phyloP scores from a whole-genome alignment of 2,113 vertebrate species.

The Menidia beryllina region DNA sequence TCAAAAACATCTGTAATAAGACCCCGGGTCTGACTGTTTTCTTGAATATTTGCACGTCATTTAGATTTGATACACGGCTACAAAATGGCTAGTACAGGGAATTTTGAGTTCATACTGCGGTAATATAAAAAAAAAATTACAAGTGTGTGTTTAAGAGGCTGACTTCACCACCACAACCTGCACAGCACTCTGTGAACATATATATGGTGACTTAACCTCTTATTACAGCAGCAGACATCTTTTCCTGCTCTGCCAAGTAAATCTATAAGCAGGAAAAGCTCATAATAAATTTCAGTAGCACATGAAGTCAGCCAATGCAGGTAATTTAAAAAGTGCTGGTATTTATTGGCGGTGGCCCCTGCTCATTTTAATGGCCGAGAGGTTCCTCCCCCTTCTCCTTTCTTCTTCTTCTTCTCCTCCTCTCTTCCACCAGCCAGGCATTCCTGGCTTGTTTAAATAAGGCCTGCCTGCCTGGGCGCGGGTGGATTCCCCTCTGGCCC shows the following conservation, averaged over 20 bases:
- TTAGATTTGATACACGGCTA: too few relatives aligned
- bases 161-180: slow-evolving; percentile 13
- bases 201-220: slow-evolving; percentile 2
- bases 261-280: slow-evolving; percentile 32
- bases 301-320: slow-evolving; percentile 60
- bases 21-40: too few relatives aligned
- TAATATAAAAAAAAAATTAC: background rate
- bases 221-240: slow-evolving; percentile 11
- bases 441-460: slow-evolving; percentile 92
- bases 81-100: background rate
- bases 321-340: slow-evolving; percentile 66
- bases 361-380: slow-evolving; percentile 64
- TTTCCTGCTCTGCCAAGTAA: slow-evolving; percentile 6
- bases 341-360: slow-evolving; percentile 67
- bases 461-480: slow-evolving; percentile 84
- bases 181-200: slow-evolving; percentile 8
- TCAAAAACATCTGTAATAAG: background rate
- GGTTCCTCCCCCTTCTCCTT: slow-evolving; percentile 58
- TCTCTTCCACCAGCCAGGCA: slow-evolving; percentile 81
- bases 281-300: slow-evolving; percentile 59
- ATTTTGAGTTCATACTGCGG: background rate
- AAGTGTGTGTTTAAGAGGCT: background rate
- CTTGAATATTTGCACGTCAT: background rate
- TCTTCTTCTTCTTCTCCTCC: slow-evolving; percentile 47
- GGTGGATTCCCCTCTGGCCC: slow-evolving; percentile 88